Percentiles rank a stretch among this genome's conserved stretches.
These are phyloP conservation scores for Bombus confusus DNA, from an alignment of 1,140 invertebrate genomes.

Conservation along the genomic window DNA sequence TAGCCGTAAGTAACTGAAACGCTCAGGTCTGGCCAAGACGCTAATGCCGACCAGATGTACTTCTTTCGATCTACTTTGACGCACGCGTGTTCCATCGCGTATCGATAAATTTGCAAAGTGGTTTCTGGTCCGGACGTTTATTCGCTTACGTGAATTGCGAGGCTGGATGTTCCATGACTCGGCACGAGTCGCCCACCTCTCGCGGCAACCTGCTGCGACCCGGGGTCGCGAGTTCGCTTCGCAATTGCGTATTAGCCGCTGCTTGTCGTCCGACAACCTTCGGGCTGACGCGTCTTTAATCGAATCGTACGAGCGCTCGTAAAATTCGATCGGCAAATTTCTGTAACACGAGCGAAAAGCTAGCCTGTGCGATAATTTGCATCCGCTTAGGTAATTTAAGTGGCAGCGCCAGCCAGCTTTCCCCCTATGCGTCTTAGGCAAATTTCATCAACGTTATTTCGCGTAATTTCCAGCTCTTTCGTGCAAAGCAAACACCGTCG, in stretches of 20 bases:
- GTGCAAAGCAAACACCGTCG: background rate
- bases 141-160: constrained; percentile 8
- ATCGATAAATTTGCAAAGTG: background rate
- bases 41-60: too few relatives aligned
- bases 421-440: background rate
- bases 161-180: constrained; percentile 12
- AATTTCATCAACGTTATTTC: background rate
- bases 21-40: too few relatives aligned
- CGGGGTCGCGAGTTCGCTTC: constrained; percentile 2
- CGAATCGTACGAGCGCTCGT: background rate
- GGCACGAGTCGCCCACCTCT: background rate
- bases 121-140: background rate
- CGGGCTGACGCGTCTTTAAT: background rate
- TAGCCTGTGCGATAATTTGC: background rate
- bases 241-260: constrained; percentile 5
- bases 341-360: background rate
- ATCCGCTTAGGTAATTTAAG: background rate
- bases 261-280: background rate
- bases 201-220: constrained; percentile 24
- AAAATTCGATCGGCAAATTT: background rate
- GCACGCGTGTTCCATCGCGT: background rate
- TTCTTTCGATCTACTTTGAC: too few relatives aligned
- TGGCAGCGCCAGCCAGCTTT: background rate
- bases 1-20: too few relatives aligned
- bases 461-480: background rate